Evolutionary conservation across 2,888 invertebrate species (phyloP).

Genomic region (Hirtodrosophila cameraria): DNA sequence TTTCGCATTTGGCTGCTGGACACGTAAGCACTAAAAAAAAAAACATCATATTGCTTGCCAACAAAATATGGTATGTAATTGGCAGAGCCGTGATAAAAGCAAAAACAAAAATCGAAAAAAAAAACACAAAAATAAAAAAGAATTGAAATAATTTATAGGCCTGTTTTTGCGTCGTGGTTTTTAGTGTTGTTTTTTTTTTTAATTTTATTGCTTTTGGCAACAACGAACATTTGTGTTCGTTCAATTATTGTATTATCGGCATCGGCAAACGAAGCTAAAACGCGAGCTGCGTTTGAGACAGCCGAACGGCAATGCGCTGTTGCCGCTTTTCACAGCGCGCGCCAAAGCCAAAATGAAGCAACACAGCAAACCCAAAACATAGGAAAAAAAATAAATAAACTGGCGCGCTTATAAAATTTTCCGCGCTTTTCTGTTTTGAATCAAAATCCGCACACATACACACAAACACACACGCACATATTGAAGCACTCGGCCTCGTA

Average conservation of each 20-base stretch:
- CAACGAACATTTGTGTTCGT: conserved; percentile 47
- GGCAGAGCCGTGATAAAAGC: conserved; percentile 56
- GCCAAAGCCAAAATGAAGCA: conserved; percentile 57
- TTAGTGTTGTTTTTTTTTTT: conserved; percentile 16
- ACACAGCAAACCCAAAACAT: conserved; percentile 31
- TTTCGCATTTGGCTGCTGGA: conserved; percentile 12
- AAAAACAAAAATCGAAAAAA: conserved; percentile 1
- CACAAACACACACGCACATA: background rate
- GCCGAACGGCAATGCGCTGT: conserved; percentile 46
- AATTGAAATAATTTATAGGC: conserved; percentile 45
- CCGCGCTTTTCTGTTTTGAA: conserved; percentile 71
- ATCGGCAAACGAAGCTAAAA: conserved; percentile 46
- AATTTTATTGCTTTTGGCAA: conserved; percentile 41
- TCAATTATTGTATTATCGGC: conserved; percentile 61
- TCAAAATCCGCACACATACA: conserved; percentile 51
- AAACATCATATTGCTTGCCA: conserved; percentile 16
- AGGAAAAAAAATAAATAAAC: conserved; percentile 25
- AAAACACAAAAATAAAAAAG: conserved; percentile 28
- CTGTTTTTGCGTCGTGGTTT: conserved; percentile 45
- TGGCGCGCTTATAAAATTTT: conserved; percentile 69
- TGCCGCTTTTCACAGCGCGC: conserved; percentile 57
- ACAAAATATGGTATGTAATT: conserved; percentile 54
- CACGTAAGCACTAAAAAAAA: conserved; percentile 25
- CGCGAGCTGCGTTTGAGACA: conserved; percentile 31
- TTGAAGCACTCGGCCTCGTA: conserved; percentile 1